These are phyloP conservation scores for Diadophis punctatus DNA, from an alignment of 2,113 vertebrate genomes.

Conservation along the genomic window DNA sequence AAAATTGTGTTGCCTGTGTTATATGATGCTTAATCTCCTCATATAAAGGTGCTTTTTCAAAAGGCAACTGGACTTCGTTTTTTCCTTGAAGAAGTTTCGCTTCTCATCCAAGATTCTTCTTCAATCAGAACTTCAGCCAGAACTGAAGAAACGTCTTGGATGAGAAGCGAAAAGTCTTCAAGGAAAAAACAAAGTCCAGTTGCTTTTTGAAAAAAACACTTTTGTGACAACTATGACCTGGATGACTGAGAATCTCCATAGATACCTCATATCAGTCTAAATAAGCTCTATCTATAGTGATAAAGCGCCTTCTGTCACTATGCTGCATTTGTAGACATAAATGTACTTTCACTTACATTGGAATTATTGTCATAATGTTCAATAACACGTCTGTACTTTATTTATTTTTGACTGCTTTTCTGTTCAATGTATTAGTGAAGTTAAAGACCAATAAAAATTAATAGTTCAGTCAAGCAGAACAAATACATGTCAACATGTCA, in stretches of 20 bases:
- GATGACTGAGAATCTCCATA: background rate
- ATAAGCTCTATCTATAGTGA: background rate
- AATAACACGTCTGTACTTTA: background rate
- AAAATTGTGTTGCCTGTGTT: background rate
- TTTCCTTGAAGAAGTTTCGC: background rate
- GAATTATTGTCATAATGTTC: background rate
- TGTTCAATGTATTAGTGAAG: background rate
- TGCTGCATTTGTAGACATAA: background rate
- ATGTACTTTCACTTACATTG: background rate
- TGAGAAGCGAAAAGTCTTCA: too few species aligned
- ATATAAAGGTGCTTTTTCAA: background rate
- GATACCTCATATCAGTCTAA: background rate
- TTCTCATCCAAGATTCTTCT: background rate
- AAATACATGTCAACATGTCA: background rate
- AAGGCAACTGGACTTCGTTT: background rate
- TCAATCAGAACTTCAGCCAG: background rate
- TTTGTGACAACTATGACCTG: background rate
- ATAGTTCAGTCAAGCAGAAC: background rate
- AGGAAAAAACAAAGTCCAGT: background rate
- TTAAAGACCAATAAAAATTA: background rate
- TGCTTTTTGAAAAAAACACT: background rate
- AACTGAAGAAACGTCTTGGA: background rate
- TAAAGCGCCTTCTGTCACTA: background rate
- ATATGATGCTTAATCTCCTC: background rate
- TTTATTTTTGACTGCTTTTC: background rate